Base-by-base conservation (phyloP, 2,113 vertebrate species). In the Miniopterus natalensis region DNA sequence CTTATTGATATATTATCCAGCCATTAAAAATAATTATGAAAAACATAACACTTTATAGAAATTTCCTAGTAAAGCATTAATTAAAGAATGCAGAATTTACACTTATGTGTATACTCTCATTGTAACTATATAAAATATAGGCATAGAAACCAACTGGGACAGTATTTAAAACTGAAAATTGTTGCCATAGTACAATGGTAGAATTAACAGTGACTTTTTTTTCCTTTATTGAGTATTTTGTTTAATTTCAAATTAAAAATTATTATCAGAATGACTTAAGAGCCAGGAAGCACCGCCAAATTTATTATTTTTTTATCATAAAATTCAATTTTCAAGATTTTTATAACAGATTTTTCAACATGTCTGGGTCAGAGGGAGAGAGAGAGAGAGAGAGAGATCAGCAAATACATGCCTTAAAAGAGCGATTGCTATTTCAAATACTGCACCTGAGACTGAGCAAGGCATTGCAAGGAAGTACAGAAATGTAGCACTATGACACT, bases 321-420 rank as follows among this genome's bases (percentile, higher is more conserved):
- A 95, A 86, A 36, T 66, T 42, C 1, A 11, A 49, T 66, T 96
- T 93, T 71, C n/a, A 47, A 79, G 23, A 20, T 86, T 97, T 95
- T 36, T 87, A 90, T 94, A 21, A 53, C 40, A 90, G 1, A 0
- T 74, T 29, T 94, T 85, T 55, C n/a, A 14, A 89, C 57, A 59
- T 23, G 2, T 20, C 8, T 68, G 2, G 36, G 12, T 61, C 8
- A 45, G 23, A 25, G 17, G 75, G 71, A 53, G 49, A 92, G 45
- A 14, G 1, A 0, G 0, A 83, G 87, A 63, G 40, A 78, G 84
- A 59, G 55, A 95, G n/a, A 13, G 2, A 0, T 57, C 65, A 70
- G 57, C 15, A 57, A 88, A 53, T 78, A 53, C 1, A 10, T 42
- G 42, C 45, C 45, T 88, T 88, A 55, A 95, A 88, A 59, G 78